Conservation (phyloP, 2,113 vertebrate genomes). For the Prunella himalayana region DNA sequence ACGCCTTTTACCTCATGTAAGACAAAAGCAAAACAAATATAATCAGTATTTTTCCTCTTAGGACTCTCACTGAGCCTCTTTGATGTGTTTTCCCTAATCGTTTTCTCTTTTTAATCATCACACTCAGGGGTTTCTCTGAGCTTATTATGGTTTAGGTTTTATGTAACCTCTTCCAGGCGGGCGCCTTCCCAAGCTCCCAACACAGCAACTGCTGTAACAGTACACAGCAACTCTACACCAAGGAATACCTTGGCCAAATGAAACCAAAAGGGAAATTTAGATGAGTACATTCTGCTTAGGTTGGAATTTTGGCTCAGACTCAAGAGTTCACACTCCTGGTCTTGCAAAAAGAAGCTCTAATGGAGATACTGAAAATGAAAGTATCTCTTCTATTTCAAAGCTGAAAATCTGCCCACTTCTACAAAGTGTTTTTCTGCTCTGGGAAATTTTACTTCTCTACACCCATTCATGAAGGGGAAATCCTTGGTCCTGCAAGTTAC, state of each 20-base stretch:
- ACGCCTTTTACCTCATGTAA: slow-evolving; percentile 51
- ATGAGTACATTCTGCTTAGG: slow-evolving; percentile 64
- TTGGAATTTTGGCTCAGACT: slow-evolving; percentile 60
- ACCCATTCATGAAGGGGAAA: slow-evolving; percentile 22
- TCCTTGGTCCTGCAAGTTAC: neutral
- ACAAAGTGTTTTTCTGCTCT: neutral
- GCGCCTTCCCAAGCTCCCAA: slow-evolving; percentile 43
- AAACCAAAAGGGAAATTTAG: slow-evolving; percentile 68
- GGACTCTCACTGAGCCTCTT: slow-evolving; percentile 33
- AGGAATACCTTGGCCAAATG: slow-evolving; percentile 60
- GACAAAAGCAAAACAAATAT: slow-evolving; percentile 63
- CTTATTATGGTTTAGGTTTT: slow-evolving; percentile 23
- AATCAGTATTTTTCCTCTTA: slow-evolving; percentile 61
- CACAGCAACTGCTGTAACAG: slow-evolving; percentile 57
- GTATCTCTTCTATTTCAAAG: slow-evolving; percentile 37
- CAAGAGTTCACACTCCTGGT: slow-evolving; percentile 14
- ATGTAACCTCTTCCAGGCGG: slow-evolving; percentile 47
- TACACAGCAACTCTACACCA: slow-evolving; percentile 62
- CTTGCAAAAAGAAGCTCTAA: slow-evolving; percentile 11
- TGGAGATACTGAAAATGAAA: slow-evolving; percentile 65
- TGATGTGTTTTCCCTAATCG: slow-evolving; percentile 53
- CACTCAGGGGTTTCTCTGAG: slow-evolving; percentile 37
- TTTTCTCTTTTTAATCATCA: slow-evolving; percentile 45
- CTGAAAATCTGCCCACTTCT: neutral
- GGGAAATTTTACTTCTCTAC: slow-evolving; percentile 33